These are phyloP conservation scores for Mallotus villosus DNA, from an alignment of 2,797 vertebrate genomes.

Conservation along the genomic window DNA sequence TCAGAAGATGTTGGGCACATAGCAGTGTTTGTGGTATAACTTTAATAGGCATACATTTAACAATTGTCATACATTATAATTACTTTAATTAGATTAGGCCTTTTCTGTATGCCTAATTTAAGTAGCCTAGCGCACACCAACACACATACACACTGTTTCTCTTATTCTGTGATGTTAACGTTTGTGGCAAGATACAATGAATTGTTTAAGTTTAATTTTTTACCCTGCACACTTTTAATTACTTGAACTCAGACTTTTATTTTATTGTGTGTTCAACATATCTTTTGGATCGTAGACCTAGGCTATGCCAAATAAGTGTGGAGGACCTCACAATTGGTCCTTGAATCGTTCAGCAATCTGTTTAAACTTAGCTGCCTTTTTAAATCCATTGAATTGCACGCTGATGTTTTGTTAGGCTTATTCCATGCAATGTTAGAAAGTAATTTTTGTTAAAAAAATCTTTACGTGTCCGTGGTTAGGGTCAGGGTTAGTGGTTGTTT, in stretches of 20 bases:
- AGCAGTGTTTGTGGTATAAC: conserved; percentile 30
- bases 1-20: conserved; percentile 28
- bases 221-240: conserved; percentile 5
- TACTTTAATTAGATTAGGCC: conserved; percentile 26
- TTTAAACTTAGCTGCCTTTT: conserved; percentile 59
- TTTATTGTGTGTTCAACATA: conserved; percentile 44
- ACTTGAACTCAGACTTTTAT: conserved; percentile 55
- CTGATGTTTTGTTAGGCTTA: conserved; percentile 36
- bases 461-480: conserved; percentile 38
- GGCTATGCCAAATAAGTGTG: conserved; percentile 38
- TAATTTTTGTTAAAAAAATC: too few relatives aligned
- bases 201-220: conserved; percentile 33
- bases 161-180: background rate
- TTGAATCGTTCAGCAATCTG: conserved; percentile 49
- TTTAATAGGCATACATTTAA: conserved; percentile 17
- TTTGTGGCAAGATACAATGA: conserved; percentile 20
- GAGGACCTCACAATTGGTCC: conserved; percentile 47
- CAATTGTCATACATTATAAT: conserved; percentile 29
- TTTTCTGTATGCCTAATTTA: background rate
- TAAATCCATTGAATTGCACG: conserved; percentile 46
- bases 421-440: conserved; percentile 37
- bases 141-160: background rate
- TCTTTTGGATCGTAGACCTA: conserved; percentile 16
- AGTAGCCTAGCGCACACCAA: conserved; percentile 27
- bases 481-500: conserved; percentile 38